Conservation (phyloP, 2,797 vertebrate genomes). For the Lithobates sylvaticus region DNA sequence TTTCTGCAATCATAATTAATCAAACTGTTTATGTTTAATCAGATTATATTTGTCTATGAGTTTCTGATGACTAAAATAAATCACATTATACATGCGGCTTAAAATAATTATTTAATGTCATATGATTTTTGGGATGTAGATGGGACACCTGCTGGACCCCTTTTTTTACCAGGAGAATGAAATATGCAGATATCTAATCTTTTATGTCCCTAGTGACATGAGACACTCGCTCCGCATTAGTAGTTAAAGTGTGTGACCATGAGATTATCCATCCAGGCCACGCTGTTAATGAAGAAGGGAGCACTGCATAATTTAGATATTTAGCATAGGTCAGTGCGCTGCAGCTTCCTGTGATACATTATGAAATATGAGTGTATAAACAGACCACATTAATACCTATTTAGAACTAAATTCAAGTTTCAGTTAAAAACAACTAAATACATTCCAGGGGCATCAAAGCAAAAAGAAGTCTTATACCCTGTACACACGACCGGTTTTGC, state of each 20-base stretch:
- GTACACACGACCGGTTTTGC: too few species aligned
- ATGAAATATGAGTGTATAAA: not conserved
- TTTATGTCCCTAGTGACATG: not conserved
- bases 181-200: constrained; percentile 5
- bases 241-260: not conserved
- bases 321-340: not conserved
- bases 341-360: not conserved
- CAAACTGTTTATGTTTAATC: not conserved
- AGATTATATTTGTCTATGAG: not conserved
- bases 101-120: not conserved
- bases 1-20: constrained; percentile 18
- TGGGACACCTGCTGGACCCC: not conserved
- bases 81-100: not conserved
- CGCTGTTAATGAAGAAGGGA: not conserved
- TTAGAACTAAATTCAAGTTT: too few species aligned
- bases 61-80: not conserved
- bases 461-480: too few species aligned
- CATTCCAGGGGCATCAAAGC: too few species aligned
- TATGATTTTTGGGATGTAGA: not conserved
- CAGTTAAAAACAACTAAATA: too few species aligned
- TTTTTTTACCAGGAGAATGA: not conserved
- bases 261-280: not conserved
- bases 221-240: not conserved
- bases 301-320: not conserved
- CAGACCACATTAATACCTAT: not conserved